A percentile compares a stretch with the other conserved stretches of the same genome.
phyloP scores from a whole-genome alignment of 2,888 invertebrate species.

The Belgica antarctica region DNA sequence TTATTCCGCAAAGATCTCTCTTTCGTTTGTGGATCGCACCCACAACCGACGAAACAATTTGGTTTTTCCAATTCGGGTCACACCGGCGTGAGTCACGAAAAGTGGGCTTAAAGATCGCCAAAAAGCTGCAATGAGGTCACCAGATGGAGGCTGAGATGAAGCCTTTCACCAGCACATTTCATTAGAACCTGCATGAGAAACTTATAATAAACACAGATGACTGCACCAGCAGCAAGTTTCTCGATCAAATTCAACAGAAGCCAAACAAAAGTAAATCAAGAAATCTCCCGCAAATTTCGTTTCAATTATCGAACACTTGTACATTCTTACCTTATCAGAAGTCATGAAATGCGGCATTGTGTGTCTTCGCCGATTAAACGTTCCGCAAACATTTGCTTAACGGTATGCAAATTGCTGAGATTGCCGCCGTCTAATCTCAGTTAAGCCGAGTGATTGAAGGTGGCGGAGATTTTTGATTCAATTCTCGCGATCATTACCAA shows the following conservation, averaged over 20 bases:
- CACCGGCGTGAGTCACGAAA: too few species aligned
- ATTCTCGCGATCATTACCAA: too few species aligned
- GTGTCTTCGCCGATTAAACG: not conserved
- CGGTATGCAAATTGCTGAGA: not conserved
- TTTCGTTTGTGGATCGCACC: slow-evolving; percentile 5
- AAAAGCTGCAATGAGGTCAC: too few species aligned
- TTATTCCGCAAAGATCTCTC: not conserved
- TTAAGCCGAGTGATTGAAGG: too few species aligned
- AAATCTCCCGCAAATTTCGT: slow-evolving; percentile 11
- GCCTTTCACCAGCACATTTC: not conserved
- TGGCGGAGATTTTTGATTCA: too few species aligned
- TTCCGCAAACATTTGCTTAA: slow-evolving; percentile 5
- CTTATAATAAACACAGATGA: not conserved
- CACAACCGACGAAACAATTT: not conserved
- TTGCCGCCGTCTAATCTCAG: not conserved
- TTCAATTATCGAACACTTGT: not conserved
- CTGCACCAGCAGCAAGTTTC: not conserved
- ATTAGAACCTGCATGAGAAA: not conserved
- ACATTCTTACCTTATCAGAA: not conserved
- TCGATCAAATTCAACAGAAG: not conserved
- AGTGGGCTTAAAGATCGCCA: too few species aligned
- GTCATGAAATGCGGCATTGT: not conserved
- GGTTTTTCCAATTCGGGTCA: too few species aligned
- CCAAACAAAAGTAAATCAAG: not conserved
- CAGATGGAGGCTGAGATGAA: too few species aligned